These are phyloP conservation scores for Euclidia mi DNA, from an alignment of 2,888 invertebrate species.

Conservation along the genomic window DNA sequence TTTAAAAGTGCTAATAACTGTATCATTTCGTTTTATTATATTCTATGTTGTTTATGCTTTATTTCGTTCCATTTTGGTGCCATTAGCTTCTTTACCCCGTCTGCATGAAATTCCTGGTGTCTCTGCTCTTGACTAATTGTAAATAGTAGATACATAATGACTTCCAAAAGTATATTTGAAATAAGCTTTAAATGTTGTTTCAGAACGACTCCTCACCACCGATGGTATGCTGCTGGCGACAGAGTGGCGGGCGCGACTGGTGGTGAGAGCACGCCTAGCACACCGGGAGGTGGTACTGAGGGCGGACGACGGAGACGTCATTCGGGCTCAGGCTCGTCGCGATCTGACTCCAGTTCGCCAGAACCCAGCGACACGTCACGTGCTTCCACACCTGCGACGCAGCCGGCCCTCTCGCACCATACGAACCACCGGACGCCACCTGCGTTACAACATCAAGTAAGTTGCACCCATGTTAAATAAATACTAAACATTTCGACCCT, in stretches of 20 bases:
- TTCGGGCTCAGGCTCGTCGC: slow-evolving; percentile 88
- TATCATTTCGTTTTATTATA: too few relatives aligned
- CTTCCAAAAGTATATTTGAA: not conserved
- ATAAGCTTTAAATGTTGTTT: slow-evolving; percentile 24
- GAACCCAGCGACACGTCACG: slow-evolving; percentile 90
- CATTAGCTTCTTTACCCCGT: too few relatives aligned
- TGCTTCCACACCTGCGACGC: slow-evolving; percentile 90
- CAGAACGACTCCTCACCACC: slow-evolving; percentile 80
- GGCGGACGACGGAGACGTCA: slow-evolving; percentile 86
- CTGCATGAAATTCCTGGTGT: too few relatives aligned
- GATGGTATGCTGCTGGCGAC: slow-evolving; percentile 84
- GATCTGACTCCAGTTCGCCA: slow-evolving; percentile 90
- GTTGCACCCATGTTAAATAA: slow-evolving; percentile 1
- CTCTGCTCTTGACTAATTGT: too few relatives aligned
- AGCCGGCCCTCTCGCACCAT: slow-evolving; percentile 74
- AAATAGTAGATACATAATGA: too few relatives aligned
- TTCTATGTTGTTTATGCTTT: too few relatives aligned
- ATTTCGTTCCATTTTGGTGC: too few relatives aligned
- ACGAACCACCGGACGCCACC: slow-evolving; percentile 73
- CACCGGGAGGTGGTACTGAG: slow-evolving; percentile 82
- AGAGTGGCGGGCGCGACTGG: slow-evolving; percentile 60
- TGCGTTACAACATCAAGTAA: slow-evolving; percentile 72
- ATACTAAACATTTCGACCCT: too few relatives aligned
- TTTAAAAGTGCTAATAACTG: too few relatives aligned
- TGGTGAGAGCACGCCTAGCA: slow-evolving; percentile 76